Conservation (phyloP, 2,113 vertebrate genomes). For the Onychostoma macrolepis region DNA sequence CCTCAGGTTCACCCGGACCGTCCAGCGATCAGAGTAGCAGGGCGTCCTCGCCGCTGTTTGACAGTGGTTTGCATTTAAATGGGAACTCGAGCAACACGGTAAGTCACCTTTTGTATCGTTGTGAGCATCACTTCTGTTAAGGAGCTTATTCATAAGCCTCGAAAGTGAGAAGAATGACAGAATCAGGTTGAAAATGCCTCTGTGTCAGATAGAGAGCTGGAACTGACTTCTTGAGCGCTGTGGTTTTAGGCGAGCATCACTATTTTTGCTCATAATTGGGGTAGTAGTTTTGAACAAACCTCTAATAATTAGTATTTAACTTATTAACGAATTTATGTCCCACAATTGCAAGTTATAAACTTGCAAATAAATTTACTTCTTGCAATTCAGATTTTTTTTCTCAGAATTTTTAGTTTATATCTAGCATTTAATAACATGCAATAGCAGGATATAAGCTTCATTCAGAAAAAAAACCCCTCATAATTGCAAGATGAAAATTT, state of each 20-base stretch:
- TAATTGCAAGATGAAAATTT: too few relatives aligned
- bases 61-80: slow-evolving; percentile 92
- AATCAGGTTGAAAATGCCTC: slow-evolving; percentile 39
- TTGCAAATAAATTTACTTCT: too few relatives aligned
- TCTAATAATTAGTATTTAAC: neutral
- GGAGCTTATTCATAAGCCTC: slow-evolving; percentile 16
- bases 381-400: too few relatives aligned
- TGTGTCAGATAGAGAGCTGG: slow-evolving; percentile 1
- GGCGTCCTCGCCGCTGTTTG: slow-evolving; percentile 88
- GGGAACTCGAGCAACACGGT: slow-evolving; percentile 85
- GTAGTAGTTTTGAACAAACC: neutral
- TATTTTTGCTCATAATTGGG: neutral
- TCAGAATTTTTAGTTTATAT: neutral
- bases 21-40: slow-evolving; percentile 85
- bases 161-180: slow-evolving; percentile 22
- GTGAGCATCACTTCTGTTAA: slow-evolving; percentile 13
- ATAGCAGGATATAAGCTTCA: too few relatives aligned
- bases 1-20: slow-evolving; percentile 85
- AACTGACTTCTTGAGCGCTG: neutral
- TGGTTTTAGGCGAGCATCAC: neutral
- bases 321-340: too few relatives aligned
- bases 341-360: too few relatives aligned
- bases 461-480: too few relatives aligned
- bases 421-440: too few relatives aligned
- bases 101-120: slow-evolving; percentile 61